Evolutionary conservation across 2,113 vertebrate genomes (phyloP), one percentile per base, ranked within the genome.

Genomic region (Platichthys stellatus): DNA sequence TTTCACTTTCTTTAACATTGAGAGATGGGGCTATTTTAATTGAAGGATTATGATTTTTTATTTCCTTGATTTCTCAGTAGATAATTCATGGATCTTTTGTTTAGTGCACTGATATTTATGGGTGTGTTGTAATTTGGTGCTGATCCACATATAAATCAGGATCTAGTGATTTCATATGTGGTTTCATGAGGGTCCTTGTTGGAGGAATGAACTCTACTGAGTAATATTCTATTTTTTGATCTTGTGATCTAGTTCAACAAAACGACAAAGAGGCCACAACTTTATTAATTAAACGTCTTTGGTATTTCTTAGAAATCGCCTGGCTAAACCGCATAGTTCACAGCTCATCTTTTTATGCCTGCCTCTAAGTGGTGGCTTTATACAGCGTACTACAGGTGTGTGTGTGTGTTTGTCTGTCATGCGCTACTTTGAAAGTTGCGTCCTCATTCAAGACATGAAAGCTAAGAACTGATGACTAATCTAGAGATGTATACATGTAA

Each of bases 381-480:
- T 18, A 24, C 0, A 0, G 24, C n/a, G 6, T 31, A 28, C 2
- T 35, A 26, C 51, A 60, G 70, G 38, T 60, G 62, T 72, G 35
- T 23, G 4, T 13, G 21, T 20, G 18, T 68, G 63, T 49, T 9
- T 43, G 8, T 69, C 26, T 56, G 54, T 64, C 31, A 10, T 23
- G 57, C 21, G 18, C 21, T 14, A 65, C 82, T 83, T 90, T 31
- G 72, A 85, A 85, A 88, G 79, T 45, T 70, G 31, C 67, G 45
- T 74, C 43, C 40, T 76, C 64, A 63, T 71, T 43, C 69, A 38
- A 80, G 20, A 84, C 73, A 81, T 88, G 73, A 87, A 84, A 89
- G 78, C 72, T 67, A 31, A 3, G 63, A 64, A 47, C 38, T 78
- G 53, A 84, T 86, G 73, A 76, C 61, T 72, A 60, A 81, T 67